Evolutionary conservation across 1,140 invertebrate species (phyloP), one percentile per base, ranked within the genome.

Genomic region (Drosophila arawakana): DNA sequence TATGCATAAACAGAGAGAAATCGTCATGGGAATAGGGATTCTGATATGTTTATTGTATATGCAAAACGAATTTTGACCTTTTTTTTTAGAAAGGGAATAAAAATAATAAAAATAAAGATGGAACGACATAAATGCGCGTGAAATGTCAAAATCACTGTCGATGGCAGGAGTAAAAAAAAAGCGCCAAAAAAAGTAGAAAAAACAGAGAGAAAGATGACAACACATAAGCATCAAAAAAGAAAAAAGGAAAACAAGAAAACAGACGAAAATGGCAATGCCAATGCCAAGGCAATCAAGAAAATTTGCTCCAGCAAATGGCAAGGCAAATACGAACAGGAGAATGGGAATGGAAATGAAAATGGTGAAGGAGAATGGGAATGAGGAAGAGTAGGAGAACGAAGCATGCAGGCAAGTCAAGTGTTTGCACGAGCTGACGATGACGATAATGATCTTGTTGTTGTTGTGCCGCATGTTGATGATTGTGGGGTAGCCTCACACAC

Each of bases 81-180:
- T 86, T 75, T 47, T 30, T 8, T 58, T 37, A 50, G 58, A 72
- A 79, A 68, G 57, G 65, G 62, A 81, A 81, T 8, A 15, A 43
- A 44, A 44, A 43, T 63, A n/a, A n/a, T 43, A 37, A 52, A 66
- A 88, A 73, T 54, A 46, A 73, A 69, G 39, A 73, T 73, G 55
- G 39, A 58, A 52, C 25, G 55, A 54, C 79, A 83, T 78, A 83
- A 86, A 77, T 70, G 83, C 83, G 83, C 83, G 80, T 88, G 83
- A 86, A 86, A 86, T 86, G 84, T 88, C 83, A 86, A 86, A 86
- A 86, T 86, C 83, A 88, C 80, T 88, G 82, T 73, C 80, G 62
- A 62, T 67, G 50, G 30, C 30, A 18, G 47, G 37, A n/a, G 18
- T 61, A 25, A 30, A 15, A 66, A 15, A 66, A 55, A 39, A 37